Conservation (phyloP, 2,113 vertebrate species). For the Entomyzon cyanotis region DNA sequence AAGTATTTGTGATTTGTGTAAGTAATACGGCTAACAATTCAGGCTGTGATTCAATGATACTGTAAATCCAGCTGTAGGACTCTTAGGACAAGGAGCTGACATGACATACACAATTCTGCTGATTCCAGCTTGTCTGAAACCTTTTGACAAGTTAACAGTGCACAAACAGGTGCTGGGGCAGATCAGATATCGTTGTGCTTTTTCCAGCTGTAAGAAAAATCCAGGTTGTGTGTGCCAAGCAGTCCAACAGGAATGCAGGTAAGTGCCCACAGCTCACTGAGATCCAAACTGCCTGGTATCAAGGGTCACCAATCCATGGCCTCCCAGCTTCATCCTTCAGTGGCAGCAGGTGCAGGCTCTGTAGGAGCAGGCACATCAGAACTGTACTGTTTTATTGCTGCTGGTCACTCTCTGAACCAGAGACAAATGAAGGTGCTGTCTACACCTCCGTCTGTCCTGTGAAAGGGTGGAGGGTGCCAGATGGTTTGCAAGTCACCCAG, state of each 20-base stretch:
- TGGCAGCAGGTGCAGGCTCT: neutral
- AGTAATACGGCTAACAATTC: slow-evolving; percentile 14
- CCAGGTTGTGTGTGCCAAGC: neutral
- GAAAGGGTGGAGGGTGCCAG: slow-evolving; percentile 22
- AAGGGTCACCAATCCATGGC: neutral
- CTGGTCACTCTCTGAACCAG: neutral
- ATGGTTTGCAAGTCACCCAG: slow-evolving; percentile 51
- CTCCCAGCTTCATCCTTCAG: neutral
- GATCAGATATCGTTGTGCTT: neutral
- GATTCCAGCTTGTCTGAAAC: slow-evolving; percentile 28
- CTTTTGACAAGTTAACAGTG: slow-evolving; percentile 25
- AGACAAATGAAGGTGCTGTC: slow-evolving; percentile 10
- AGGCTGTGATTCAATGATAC: slow-evolving; percentile 18
- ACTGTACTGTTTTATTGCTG: neutral
- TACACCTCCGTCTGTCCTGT: slow-evolving; percentile 25
- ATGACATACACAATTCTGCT: neutral
- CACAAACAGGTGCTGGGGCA: slow-evolving; percentile 15
- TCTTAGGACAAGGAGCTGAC: slow-evolving; percentile 15
- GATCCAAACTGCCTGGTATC: neutral
- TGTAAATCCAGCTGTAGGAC: slow-evolving; percentile 43
- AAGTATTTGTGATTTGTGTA: neutral
- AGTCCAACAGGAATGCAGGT: neutral
- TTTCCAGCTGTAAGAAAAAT: slow-evolving; percentile 2
- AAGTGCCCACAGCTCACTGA: neutral
- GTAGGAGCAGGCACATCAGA: neutral